Base-by-base conservation (phyloP, 2,797 vertebrate species). In the Simalia tracyae region DNA sequence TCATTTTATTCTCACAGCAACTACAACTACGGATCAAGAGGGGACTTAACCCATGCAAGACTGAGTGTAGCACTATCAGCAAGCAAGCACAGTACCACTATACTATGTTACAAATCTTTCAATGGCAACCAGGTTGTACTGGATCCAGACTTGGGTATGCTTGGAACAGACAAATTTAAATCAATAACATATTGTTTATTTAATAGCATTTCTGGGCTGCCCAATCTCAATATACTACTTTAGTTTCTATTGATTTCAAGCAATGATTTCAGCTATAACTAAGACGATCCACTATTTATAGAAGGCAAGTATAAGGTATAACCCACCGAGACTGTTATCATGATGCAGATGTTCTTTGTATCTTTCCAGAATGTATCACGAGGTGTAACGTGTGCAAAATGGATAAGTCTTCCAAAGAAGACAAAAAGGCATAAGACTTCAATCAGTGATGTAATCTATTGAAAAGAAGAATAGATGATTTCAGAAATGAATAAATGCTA, bases 281-380 rank as follows among this genome's bases (percentile, higher is more conserved):
- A 26, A 3, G 59, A 26, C 36, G 54, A 89, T 54, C 46, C 42
- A 19, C 87, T 31, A 5, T 91, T 26, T 86, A 50, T 46, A 19
- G 12, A n/a, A n/a, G 26, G 36, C 3, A 81, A 31, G 26, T 1
- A 14, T 6, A 42, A 5, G 89, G 0, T 6, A 60, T 31, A 42
- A 94, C 98, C 97, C 97, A 99, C 99, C 97, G 96, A 28, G 46
- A 99, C 95, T 76, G 98, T 98, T 92, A 97, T 96, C 87, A 99
- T 97, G 96, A 99, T 98, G 97, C 98, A 99, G 96, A 99, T 98
- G 95, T 99, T 99, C 93, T 99, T 99, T 26, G 98, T 98, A 92
- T 99, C 99, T 95, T 98, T 99, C 99, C 99, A 99, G 96, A 99
- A 99, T 31, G 98, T 96, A 0, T 94, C 96, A 4, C 96, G 96